phyloP scores from a whole-genome alignment of 2,113 vertebrate species.

The Thryonomys swinderianus region DNA sequence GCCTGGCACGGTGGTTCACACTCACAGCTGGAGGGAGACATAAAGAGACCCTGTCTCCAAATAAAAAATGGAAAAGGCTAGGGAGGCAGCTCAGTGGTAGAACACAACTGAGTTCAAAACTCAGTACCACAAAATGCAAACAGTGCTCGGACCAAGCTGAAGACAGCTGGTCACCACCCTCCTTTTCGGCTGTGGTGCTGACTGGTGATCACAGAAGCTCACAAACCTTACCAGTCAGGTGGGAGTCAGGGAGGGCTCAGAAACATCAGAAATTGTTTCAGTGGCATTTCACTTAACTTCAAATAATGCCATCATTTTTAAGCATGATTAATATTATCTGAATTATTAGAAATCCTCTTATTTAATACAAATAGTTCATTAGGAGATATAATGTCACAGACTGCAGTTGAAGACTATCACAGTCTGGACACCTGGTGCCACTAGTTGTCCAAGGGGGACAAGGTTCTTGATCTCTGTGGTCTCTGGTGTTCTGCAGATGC shows the following conservation, averaged over 20 bases:
- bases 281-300: slow-evolving; percentile 30
- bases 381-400: not conserved
- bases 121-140: not conserved
- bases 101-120: not conserved
- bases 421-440: accelerated
- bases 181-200: slow-evolving; percentile 67
- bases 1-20: not conserved
- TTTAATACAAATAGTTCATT: not conserved
- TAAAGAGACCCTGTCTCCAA: not conserved
- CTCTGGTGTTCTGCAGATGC: not conserved
- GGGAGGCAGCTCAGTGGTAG: not conserved
- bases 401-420: accelerated
- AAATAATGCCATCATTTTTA: slow-evolving; percentile 62
- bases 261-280: slow-evolving; percentile 70
- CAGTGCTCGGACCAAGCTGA: not conserved
- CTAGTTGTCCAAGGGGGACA: accelerated
- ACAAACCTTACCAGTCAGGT: slow-evolving; percentile 69
- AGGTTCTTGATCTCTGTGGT: accelerated
- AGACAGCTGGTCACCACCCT: slow-evolving; percentile 37
- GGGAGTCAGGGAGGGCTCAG: slow-evolving; percentile 58
- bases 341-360: slow-evolving; percentile 44
- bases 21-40: not conserved
- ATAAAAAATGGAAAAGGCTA: not conserved
- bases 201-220: slow-evolving; percentile 56
- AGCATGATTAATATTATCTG: slow-evolving; percentile 47